Percentiles rank a stretch among this genome's conserved stretches.
Conservation (phyloP, 1,140 invertebrate species). For the Pseudomyrmex concolor region DNA sequence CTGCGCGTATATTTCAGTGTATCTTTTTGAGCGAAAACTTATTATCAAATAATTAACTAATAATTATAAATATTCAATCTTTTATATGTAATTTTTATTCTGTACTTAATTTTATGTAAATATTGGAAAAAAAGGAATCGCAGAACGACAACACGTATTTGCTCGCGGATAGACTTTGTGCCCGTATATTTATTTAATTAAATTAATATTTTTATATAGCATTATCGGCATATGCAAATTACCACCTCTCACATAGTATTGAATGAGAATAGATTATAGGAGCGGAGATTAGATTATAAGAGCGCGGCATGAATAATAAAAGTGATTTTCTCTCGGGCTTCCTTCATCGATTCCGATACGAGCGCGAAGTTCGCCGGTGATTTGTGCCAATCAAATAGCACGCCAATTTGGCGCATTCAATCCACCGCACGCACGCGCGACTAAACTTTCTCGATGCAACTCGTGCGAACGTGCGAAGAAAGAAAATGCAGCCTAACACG, state of each 20-base stretch:
- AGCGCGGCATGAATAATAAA: constrained; percentile 56
- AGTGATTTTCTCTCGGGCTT: constrained; percentile 55
- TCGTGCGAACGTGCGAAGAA: constrained; percentile 41
- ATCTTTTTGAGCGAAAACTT: too few relatives aligned
- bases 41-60: too few relatives aligned
- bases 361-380: constrained; percentile 57
- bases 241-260: constrained; percentile 42
- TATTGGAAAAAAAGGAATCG: neutral
- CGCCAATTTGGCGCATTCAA: constrained; percentile 62
- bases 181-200: neutral
- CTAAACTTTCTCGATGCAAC: constrained; percentile 57
- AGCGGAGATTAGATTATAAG: constrained; percentile 53
- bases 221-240: constrained; percentile 47
- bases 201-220: constrained; percentile 4
- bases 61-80: too few relatives aligned
- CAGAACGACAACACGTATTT: constrained; percentile 11
- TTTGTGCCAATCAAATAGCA: constrained; percentile 62
- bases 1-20: too few relatives aligned
- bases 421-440: constrained; percentile 36
- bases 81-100: too few relatives aligned
- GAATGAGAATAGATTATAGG: constrained; percentile 58
- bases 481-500: constrained; percentile 51
- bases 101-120: constrained; percentile 17
- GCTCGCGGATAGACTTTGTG: neutral
- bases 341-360: constrained; percentile 59